phyloP scores from a whole-genome alignment of 1,140 invertebrate genomes.

The Neomicropteryx cornuta region DNA sequence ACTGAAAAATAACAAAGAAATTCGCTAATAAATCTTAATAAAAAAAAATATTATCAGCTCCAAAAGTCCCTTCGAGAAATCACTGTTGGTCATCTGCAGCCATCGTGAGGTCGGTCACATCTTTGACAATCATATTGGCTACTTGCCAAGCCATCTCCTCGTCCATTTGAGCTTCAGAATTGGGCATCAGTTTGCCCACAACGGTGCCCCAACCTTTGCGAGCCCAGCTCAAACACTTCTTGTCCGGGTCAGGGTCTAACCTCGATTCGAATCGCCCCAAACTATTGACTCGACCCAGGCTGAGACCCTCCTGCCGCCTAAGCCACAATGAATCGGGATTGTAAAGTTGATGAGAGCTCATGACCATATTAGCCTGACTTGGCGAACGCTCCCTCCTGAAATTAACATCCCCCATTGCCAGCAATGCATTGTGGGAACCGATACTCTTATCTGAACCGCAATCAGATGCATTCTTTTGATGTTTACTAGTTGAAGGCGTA shows the following conservation, averaged over 20 bases:
- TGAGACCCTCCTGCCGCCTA: conserved; percentile 59
- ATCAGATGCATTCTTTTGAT: conserved; percentile 51
- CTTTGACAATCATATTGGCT: conserved; percentile 88
- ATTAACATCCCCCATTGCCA: conserved; percentile 53
- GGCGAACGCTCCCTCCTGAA: conserved; percentile 42
- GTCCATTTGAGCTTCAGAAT: conserved; percentile 75
- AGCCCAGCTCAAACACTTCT: conserved; percentile 43
- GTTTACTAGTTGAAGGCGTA: conserved; percentile 30
- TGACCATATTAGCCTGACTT: conserved; percentile 53
- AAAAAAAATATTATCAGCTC: no score
- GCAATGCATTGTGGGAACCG: conserved; percentile 53
- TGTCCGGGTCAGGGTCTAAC: conserved; percentile 75
- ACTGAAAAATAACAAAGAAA: no score
- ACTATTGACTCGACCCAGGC: conserved; percentile 73
- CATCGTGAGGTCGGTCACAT: conserved; percentile 78
- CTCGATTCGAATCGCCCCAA: conserved; percentile 81
- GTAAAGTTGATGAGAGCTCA: conserved; percentile 67
- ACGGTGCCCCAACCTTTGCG: conserved; percentile 65
- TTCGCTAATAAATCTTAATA: no score
- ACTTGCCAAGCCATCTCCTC: conserved; percentile 92
- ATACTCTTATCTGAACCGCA: conserved; percentile 62
- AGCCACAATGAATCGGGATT: conserved; percentile 80
- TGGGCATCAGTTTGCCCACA: conserved; percentile 67
- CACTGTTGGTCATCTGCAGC: conserved; percentile 40
- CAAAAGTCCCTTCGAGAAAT: no score